Base-by-base conservation (phyloP, 2,797 vertebrate species). In the Hydrocynus forskahlii region DNA sequence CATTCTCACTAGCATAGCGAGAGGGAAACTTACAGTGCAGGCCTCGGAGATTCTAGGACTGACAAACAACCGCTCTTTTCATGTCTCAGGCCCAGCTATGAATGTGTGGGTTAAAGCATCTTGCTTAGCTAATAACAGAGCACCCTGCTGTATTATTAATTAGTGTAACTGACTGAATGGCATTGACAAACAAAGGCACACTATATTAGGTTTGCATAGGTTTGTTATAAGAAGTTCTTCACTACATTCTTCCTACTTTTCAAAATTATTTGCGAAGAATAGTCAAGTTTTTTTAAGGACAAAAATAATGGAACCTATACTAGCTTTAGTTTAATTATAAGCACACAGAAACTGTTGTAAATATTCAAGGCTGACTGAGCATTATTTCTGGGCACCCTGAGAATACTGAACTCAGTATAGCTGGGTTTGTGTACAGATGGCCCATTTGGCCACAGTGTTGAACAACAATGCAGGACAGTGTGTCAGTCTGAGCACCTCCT, bases 41-140 rank as follows among this genome's bases (percentile, higher is more conserved):
- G 35, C 67, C 57, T 88, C 86, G 87, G 54, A 76, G 69, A 78
- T 9, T 63, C 79, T 85, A 76, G 78, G 84, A 80, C 84, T 79
- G 71, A 79, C 70, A 86, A 85, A 92, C 90, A 93, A 91, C 85
- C 70, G 50, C 25, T 77, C 78, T 75, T 87, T 91, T 90, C 83
- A 90, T 90, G 82, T 79, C 75, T 76, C 21, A 72, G 76, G 79
- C 83, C 76, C 79, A 81, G 85, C 72, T 69, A 19, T 64, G 54
- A 23, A 55, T 80, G 79, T 43, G 78, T 80, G 63, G 82, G 78
- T 50, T 86, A 52, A 80, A 77, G 76, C 70, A 82, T 62, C 70
- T 85, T 60, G 81, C 81, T 83, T 69, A 62, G 70, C 71, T 62
- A 83, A 64, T 68, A 78, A 83, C 73, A 75, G 17, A 73, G 72